These are phyloP conservation scores for Apis mellifera DNA, from an alignment of 1,140 invertebrate species.

Conservation along the genomic window Amel_HAv3.1 CM009937.2:10194001-10194500, in stretches of 20 bases:
- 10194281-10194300: background rate
- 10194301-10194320: background rate
- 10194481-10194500: too few species aligned
- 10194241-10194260: too few species aligned
- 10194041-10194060: background rate
- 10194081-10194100: background rate
- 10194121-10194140: slow-evolving; percentile 70
- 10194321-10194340: background rate
- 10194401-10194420: background rate
- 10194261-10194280: background rate
- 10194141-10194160: slow-evolving; percentile 73
- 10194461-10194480: too few species aligned
- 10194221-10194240: too few species aligned
- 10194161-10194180: slow-evolving; percentile 72
- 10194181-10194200: slow-evolving; percentile 52
- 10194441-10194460: too few species aligned
- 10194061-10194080: background rate
- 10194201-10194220: slow-evolving; percentile 18
- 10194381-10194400: background rate
- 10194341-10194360: background rate
- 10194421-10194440: too few species aligned
- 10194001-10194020: too few species aligned
- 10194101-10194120: slow-evolving; percentile 48
- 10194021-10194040: background rate
- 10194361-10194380: background rate